A percentile compares a stretch with the other conserved stretches of the same genome.
These are phyloP conservation scores for Philopotamus ludificatus DNA, from an alignment of 1,140 invertebrate species.

Conservation along the genomic window DNA sequence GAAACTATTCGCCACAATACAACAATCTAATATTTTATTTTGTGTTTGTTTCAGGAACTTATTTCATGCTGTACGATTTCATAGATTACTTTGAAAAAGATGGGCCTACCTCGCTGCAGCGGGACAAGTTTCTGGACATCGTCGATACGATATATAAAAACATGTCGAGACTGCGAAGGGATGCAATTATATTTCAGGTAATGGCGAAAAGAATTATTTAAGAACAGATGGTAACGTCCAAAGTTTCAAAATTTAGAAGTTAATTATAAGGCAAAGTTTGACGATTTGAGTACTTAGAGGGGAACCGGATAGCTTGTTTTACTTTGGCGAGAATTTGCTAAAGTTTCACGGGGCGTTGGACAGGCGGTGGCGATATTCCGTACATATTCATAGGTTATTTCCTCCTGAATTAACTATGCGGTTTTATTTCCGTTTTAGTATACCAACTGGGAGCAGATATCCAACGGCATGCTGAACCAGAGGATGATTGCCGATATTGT, in stretches of 20 bases:
- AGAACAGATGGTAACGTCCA: conserved; percentile 23
- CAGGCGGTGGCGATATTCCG: not conserved
- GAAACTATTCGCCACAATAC: no score
- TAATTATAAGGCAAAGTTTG: conserved; percentile 36
- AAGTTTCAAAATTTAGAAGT: conserved; percentile 33
- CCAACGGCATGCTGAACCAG: conserved; percentile 78
- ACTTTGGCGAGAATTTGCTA: not conserved
- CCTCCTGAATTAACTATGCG: not conserved
- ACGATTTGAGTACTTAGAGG: conserved; percentile 14
- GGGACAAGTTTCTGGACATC: conserved; percentile 82
- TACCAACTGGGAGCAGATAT: conserved; percentile 84
- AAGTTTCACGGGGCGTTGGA: conserved; percentile 15
- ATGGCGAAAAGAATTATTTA: conserved; percentile 8
- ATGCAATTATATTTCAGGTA: conserved; percentile 90
- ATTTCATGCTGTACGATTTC: conserved; percentile 89
- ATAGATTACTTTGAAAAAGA: conserved; percentile 88
- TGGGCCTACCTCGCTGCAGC: conserved; percentile 71
- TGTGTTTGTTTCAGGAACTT: conserved; percentile 69
- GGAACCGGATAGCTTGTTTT: not conserved
- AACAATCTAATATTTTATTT: conserved; percentile 6
- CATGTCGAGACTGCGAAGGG: conserved; percentile 75
- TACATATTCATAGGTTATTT: not conserved
- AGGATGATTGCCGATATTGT: conserved; percentile 85
- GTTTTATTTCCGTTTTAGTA: conserved; percentile 61
- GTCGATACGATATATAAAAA: conserved; percentile 87